phyloP scores from a whole-genome alignment of 2,888 invertebrate genomes.

The Lepidochrysops patricia region DNA sequence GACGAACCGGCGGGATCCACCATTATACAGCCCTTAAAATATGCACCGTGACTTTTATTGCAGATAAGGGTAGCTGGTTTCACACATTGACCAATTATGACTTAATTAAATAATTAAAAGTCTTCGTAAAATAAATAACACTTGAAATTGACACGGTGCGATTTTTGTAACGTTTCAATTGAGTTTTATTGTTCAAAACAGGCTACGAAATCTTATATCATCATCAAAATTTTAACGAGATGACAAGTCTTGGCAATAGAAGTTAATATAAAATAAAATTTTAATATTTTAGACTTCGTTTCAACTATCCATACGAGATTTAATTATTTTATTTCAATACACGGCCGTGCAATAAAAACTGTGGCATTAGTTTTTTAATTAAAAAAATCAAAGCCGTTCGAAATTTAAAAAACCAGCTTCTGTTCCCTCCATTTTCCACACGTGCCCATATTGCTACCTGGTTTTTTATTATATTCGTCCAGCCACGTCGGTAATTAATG shows the following conservation, averaged over 20 bases:
- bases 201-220: too few relatives aligned
- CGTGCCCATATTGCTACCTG: constrained; percentile 21
- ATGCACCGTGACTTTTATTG: constrained; percentile 25
- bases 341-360: neutral
- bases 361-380: neutral
- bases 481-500: constrained; percentile 61
- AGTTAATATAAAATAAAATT: too few relatives aligned
- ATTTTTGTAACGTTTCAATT: too few relatives aligned
- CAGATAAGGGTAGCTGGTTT: constrained; percentile 7
- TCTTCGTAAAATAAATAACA: neutral
- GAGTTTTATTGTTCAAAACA: too few relatives aligned
- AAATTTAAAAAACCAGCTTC: constrained; percentile 1
- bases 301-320: too few relatives aligned
- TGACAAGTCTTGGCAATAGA: too few relatives aligned
- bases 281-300: too few relatives aligned
- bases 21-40: constrained; percentile 38
- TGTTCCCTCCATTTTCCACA: constrained; percentile 8
- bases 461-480: constrained; percentile 21
- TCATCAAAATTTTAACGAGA: too few relatives aligned
- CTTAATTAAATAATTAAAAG: neutral
- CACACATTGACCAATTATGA: constrained; percentile 3
- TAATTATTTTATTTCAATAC: neutral
- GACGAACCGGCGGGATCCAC: constrained; percentile 32
- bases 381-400: neutral
- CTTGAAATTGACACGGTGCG: too few relatives aligned